A percentile compares a stretch with the other conserved stretches of the same genome.
These are phyloP conservation scores for Oxytorus armatus DNA, from an alignment of 2,888 invertebrate genomes.

Conservation along the genomic window DNA sequence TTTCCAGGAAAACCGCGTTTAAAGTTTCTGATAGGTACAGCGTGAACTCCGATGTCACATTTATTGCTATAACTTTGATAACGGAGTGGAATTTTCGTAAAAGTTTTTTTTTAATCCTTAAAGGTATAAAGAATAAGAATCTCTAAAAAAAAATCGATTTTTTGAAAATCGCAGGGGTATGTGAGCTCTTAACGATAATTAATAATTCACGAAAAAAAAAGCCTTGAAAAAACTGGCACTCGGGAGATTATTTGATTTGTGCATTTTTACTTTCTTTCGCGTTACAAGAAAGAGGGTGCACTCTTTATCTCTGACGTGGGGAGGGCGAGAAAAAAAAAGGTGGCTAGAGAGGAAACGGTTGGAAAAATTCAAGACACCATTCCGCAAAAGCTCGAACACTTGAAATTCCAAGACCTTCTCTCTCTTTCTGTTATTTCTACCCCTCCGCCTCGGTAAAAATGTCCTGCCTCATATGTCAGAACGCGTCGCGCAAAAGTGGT, in stretches of 20 bases:
- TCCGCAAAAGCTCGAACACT: constrained; percentile 32
- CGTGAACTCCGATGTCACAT: no score
- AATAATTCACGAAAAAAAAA: not conserved
- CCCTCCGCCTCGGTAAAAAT: constrained; percentile 64
- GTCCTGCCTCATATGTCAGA: constrained; percentile 71
- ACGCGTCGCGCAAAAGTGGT: constrained; percentile 68
- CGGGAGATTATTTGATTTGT: not conserved
- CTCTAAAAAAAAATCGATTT: not conserved
- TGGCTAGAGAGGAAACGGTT: not conserved
- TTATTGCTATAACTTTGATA: no score
- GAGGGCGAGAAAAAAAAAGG: not conserved
- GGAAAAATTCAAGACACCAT: constrained; percentile 27
- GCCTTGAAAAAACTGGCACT: not conserved
- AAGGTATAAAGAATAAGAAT: no score
- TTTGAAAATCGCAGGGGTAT: no score
- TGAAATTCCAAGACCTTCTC: constrained; percentile 38
- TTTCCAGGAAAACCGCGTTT: no score
- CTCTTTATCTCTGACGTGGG: constrained; percentile 10
- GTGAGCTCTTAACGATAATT: no score
- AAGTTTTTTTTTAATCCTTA: no score
- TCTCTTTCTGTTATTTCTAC: constrained; percentile 38
- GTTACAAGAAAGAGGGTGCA: not conserved
- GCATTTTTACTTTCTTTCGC: constrained; percentile 14
- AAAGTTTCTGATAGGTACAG: no score
- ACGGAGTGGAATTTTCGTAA: not conserved